These are phyloP conservation scores for Rhinogobio ventralis DNA, from an alignment of 2,797 vertebrate genomes.

Conservation along the genomic window DNA sequence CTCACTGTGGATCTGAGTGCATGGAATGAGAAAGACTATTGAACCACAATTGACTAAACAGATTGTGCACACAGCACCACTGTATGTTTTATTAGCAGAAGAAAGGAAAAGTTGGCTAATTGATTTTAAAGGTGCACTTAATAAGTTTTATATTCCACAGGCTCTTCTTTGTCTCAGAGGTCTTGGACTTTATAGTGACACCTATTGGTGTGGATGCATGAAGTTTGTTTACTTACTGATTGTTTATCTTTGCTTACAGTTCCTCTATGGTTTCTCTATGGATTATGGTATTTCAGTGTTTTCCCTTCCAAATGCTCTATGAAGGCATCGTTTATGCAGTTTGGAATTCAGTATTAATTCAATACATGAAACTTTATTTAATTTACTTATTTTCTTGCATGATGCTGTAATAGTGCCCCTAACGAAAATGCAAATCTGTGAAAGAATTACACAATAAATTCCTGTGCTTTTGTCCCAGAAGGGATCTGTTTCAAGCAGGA, in stretches of 20 bases:
- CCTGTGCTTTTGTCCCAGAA: neutral
- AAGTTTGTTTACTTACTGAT: neutral
- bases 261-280: neutral
- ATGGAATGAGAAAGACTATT: constrained; percentile 44
- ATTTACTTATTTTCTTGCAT: neutral
- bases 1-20: constrained; percentile 33
- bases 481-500: neutral
- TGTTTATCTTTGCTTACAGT: neutral
- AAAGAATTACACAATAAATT: neutral
- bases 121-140: constrained; percentile 33
- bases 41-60: constrained; percentile 62
- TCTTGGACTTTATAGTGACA: constrained; percentile 1
- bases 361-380: neutral
- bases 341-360: neutral
- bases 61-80: constrained; percentile 48
- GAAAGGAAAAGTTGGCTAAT: constrained; percentile 52
- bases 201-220: constrained; percentile 8
- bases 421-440: neutral
- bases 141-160: neutral
- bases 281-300: neutral
- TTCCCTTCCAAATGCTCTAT: neutral
- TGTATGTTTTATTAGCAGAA: constrained; percentile 56
- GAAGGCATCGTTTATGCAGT: neutral
- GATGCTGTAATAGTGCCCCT: neutral
- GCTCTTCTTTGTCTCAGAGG: neutral